phyloP scores from a whole-genome alignment of 1,140 invertebrate species.

The Lysiphlebus fabarum region DNA sequence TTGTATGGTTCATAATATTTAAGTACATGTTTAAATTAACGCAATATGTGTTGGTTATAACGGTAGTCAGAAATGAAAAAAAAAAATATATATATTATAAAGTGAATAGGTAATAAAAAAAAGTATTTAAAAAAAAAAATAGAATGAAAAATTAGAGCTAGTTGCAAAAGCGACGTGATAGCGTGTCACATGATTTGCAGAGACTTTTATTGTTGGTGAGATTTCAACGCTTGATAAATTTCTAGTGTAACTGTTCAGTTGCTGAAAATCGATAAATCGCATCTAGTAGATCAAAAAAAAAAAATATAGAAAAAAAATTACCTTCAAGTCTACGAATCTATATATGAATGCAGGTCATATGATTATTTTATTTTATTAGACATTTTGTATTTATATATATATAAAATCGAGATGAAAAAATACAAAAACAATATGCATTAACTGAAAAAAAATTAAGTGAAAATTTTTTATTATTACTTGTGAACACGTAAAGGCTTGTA shows the following conservation, averaged over 20 bases:
- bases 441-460: slow-evolving; percentile 19
- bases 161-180: slow-evolving; percentile 21
- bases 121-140: no score
- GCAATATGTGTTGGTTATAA: no score
- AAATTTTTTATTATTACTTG: slow-evolving; percentile 5
- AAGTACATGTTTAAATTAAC: no score
- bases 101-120: no score
- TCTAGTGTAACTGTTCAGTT: neutral
- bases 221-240: slow-evolving; percentile 24
- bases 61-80: no score
- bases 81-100: no score
- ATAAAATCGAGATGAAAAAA: slow-evolving; percentile 10
- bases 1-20: no score
- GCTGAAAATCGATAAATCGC: slow-evolving; percentile 9
- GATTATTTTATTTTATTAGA: slow-evolving; percentile 9
- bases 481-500: slow-evolving; percentile 5
- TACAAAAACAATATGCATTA: slow-evolving; percentile 1
- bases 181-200: slow-evolving; percentile 41
- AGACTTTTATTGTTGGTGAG: slow-evolving; percentile 39
- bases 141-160: no score
- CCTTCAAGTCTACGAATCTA: slow-evolving; percentile 24
- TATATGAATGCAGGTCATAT: neutral
- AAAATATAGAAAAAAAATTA: neutral
- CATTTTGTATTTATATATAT: neutral
- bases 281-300: slow-evolving; percentile 10